Evolutionary conservation across 2,797 vertebrate species (phyloP), one percentile per base, ranked within the genome.

Genomic region (Enteromius anoplus): DNA sequence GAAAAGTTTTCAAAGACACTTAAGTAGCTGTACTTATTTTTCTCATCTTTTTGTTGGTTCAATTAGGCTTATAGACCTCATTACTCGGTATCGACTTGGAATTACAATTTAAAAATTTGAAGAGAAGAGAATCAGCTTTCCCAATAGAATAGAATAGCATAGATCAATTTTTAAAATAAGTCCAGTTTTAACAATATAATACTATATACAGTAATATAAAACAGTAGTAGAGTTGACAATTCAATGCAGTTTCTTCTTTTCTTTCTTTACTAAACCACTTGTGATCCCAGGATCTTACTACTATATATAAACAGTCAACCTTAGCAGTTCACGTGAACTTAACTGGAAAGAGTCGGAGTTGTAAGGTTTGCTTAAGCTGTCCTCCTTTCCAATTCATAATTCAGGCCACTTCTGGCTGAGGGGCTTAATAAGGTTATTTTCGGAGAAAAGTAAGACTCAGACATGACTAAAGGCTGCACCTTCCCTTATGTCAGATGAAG

Each of bases 371-470:
- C 37, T 40, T 40, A 40, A 40, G 40, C 17, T 68, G 26, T 78
- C 66, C 65, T 81, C 49, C 55, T 11, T 47, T 70, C 26, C 34
- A 34, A 78, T 86, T 88, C 72, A 84, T 84, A 85, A 88, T 86
- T 84, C 60, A 88, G 49, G 60, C 51, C 66, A 77, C 76, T 85
- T 83, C 77, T 84, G 76, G 82, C 71, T 86, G 55, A 73, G 85
- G 37, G 51, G 66, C 76, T 88, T 68, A 88, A 86, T 82, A 84
- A 85, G 75, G 85, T 78, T 84, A 86, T 87, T 86, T 65, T 78
- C 80, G 53, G 80, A 86, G 78, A 79, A 86, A 78, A 69, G 82
- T 80, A 72, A 83, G 72, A 75, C 42, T 66, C 19, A 72, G 75
- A 80, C 76, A 85, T 73, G 80, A 75, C 51, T 83, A 75, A 85